Base-by-base conservation (phyloP, 92 coral and sea anemone genomes). In the Epizoanthus rinbou region DNA sequence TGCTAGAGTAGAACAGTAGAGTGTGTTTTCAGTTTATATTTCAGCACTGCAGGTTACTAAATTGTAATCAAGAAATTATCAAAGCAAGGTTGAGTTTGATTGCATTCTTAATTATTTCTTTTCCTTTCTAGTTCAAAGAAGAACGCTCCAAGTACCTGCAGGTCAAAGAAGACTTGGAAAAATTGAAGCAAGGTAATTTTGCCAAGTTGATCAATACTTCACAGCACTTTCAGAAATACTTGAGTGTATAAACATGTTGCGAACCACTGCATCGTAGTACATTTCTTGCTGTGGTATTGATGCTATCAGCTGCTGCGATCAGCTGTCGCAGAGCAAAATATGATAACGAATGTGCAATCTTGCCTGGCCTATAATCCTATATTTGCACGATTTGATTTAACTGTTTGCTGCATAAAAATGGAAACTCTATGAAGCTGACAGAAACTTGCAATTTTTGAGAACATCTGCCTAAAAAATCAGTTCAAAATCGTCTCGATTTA, bases 121-220 rank as follows among this genome's bases (percentile, higher is more conserved):
- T 80, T 72, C 83, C 73, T 39, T 76, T 66, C 18, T 69, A 97
- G 99, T 97, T 78, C 90, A 81, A 91, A 69, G 92, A 86, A 18
- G 98, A 97, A 73, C 97, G 87, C 28, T 86, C 85, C 64, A 92
- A 91, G 80, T 94, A 90, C 85, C 84, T 87, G 15, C 93, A 93
- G 71, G 95, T 89, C 35, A 97, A 87, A 73, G 92, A 91, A 73
- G 99, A 97, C 69, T 78, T 97, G 74, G 99, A 97, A 39, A 88
- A 87, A 37, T 88, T 97, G 11, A 97, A 97, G 80, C 95, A 97
- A 75, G 93, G 99, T 94, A 63, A 80, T 16, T 13, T 78, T 41
- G 19, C 15, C 23, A 9, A 18, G 18, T 41, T 73, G 8, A 52
- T 0, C 8, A 78, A 22, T 60, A 50, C 52, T 50, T 73, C 14